phyloP scores from a whole-genome alignment of 2,888 invertebrate genomes.

The Masnerella sp. region DNA sequence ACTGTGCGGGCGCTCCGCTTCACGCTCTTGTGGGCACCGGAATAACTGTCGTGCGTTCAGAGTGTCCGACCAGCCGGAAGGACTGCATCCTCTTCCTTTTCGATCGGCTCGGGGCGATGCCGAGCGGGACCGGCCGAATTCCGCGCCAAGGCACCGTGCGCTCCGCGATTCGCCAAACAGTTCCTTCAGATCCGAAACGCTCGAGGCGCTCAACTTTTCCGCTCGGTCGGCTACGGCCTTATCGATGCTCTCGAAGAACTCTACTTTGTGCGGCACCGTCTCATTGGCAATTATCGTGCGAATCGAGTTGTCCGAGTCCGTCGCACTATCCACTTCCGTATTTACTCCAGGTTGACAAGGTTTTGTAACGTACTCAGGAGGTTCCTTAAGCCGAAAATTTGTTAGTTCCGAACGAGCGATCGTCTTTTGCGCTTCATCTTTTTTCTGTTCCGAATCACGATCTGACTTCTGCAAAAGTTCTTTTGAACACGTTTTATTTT shows the following conservation, averaged over 20 bases:
- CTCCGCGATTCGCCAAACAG: conserved; percentile 86
- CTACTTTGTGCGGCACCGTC: conserved; percentile 85
- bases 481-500: too few species aligned
- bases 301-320: conserved; percentile 84
- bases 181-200: conserved; percentile 87
- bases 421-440: too few species aligned
- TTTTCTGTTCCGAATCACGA: too few species aligned
- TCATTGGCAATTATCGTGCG: conserved; percentile 84
- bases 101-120: conserved; percentile 60
- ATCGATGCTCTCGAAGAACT: conserved; percentile 87
- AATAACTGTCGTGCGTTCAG: conserved; percentile 69
- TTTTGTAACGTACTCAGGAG: conserved; percentile 68
- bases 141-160: conserved; percentile 78
- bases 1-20: conserved; percentile 71
- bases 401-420: too few species aligned
- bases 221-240: conserved; percentile 47
- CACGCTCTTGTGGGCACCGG: conserved; percentile 78
- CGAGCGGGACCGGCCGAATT: conserved; percentile 61
- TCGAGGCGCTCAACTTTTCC: conserved; percentile 80
- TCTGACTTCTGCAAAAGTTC: too few species aligned
- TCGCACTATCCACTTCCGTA: conserved; percentile 84
- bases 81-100: conserved; percentile 66
- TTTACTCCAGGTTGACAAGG: conserved; percentile 60
- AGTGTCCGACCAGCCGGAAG: conserved; percentile 70
- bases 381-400: too few species aligned